phyloP scores from a whole-genome alignment of 2,888 invertebrate species.

The Endomychus coccineus region DNA sequence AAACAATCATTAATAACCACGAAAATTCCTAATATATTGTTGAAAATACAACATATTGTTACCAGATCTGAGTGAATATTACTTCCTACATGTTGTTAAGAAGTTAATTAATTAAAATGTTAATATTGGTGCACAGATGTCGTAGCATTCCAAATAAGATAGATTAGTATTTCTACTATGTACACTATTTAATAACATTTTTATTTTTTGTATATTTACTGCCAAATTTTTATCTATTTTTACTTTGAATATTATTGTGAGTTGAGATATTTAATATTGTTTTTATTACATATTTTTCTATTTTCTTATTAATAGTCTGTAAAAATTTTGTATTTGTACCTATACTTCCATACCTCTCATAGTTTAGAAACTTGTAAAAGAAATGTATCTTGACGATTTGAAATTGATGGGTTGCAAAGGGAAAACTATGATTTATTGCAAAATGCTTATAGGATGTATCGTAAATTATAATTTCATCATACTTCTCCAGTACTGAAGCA shows the following conservation, averaged over 20 bases:
- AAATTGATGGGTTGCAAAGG: too few species aligned
- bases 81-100: constrained; percentile 6
- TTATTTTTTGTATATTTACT: constrained; percentile 36
- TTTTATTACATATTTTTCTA: constrained; percentile 38
- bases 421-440: too few species aligned
- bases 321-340: constrained; percentile 30
- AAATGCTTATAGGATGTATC: too few species aligned
- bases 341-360: constrained; percentile 27
- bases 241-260: constrained; percentile 24
- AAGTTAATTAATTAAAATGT: constrained; percentile 8
- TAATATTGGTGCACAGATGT: constrained; percentile 32
- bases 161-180: constrained; percentile 22
- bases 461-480: too few species aligned
- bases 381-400: constrained; percentile 9
- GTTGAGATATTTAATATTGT: constrained; percentile 32
- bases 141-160: constrained; percentile 38
- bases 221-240: constrained; percentile 40
- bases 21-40: constrained; percentile 1
- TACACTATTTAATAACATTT: constrained; percentile 19
- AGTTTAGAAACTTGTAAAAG: constrained; percentile 11
- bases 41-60: constrained; percentile 25
- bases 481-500: too few species aligned
- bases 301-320: constrained; percentile 25
- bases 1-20: background rate
- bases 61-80: constrained; percentile 37